Base-by-base conservation (phyloP, 1,140 invertebrate genomes). In the Lordiphosa collinella region DNA sequence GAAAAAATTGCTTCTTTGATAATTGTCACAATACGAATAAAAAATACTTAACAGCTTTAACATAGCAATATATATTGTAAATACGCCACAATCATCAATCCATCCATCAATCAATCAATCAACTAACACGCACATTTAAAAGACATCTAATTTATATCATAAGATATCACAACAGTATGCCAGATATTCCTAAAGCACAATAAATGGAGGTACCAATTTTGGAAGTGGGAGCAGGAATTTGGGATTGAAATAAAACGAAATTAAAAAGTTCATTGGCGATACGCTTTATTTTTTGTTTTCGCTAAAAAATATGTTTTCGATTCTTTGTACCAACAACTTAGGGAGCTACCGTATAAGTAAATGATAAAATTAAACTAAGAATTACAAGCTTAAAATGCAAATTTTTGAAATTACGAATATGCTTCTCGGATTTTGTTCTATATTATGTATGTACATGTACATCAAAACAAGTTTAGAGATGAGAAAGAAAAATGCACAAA, bases 321-420 rank as follows among this genome's bases (percentile, higher is more conserved):
- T 84, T 76, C 67, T 82, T 82, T 82, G 76, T 82, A 76, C 78
- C 76, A 82, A 82, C 76, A 82, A 84, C 78, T 82, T 84, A 82
- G 5, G 5, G 1, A 40, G 49, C 67, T 80, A 84, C 37, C 22
- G 22, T 25, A 25, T 4, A 5, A 29, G 2, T 6, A 55, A 64
- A 68, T 68, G 47, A 67, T 72, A 76, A 80, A 70, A 67, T 50
- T 66, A 80, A 57, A 72, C 52, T 82, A 57, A 71, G 56, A 49
- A 37, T 84, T 63, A 63, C n/a, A 40, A 31, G 32, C 62, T 82
- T 75, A 75, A 66, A 76, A 75, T 50, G 51, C 58, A 80, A 68
- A 69, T 29, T 55, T 55, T 63, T 44, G 43, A 52, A 70, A 80
- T 38, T 32, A 56, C 61, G 54, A 70, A 66, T 74, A 74, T 56